phyloP scores from a whole-genome alignment of 2,888 invertebrate genomes.

The Agonopterix alstromeriana region DNA sequence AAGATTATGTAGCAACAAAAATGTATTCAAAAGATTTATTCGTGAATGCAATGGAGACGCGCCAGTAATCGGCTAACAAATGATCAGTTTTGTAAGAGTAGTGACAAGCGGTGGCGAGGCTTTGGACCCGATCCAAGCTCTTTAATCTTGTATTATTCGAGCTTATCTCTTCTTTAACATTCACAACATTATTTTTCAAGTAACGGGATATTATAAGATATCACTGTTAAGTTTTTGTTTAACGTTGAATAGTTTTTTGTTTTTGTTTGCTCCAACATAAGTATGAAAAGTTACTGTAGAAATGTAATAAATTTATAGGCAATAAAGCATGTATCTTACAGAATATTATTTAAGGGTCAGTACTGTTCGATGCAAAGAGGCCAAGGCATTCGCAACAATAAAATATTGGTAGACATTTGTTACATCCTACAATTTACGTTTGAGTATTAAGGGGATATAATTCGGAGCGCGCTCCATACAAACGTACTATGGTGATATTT shows the following conservation, averaged over 20 bases:
- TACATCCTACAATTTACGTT: background rate
- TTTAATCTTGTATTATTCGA: conserved; percentile 19
- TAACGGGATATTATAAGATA: conserved; percentile 8
- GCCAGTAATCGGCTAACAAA: conserved; percentile 20
- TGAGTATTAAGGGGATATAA: no score
- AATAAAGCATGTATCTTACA: background rate
- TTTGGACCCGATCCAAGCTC: conserved; percentile 24
- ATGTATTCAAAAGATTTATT: background rate
- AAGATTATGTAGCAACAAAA: no score
- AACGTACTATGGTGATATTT: no score
- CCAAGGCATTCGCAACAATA: conserved; percentile 6
- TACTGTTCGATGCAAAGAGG: conserved; percentile 4
- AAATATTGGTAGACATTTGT: conserved; percentile 1
- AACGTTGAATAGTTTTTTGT: background rate
- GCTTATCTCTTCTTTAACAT: conserved; percentile 4
- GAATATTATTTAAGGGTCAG: conserved; percentile 4
- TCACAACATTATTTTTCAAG: conserved; percentile 3
- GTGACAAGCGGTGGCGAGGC: conserved; percentile 14
- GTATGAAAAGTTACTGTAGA: background rate
- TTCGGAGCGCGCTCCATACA: no score
- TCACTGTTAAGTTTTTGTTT: conserved; percentile 1
- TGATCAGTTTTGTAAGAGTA: conserved; percentile 20
- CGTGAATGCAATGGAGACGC: conserved; percentile 7
- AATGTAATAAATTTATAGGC: background rate
- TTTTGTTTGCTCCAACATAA: background rate